Percentiles rank a stretch among this genome's conserved stretches.
phyloP scores from a whole-genome alignment of 2,113 vertebrate genomes.

The Clarias batrachus region DNA sequence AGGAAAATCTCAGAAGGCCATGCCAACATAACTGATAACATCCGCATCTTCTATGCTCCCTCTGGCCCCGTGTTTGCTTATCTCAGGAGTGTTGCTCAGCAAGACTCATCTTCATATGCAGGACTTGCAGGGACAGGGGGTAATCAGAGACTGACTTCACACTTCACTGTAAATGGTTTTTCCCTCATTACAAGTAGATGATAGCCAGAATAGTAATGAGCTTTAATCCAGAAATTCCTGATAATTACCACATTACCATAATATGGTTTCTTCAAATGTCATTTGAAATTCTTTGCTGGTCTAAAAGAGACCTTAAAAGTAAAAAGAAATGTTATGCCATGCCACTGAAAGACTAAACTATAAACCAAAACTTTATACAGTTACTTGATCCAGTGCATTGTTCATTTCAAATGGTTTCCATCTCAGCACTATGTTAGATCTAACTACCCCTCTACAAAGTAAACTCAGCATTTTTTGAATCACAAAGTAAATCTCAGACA shows the following conservation, averaged over 20 bases:
- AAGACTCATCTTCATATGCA: conserved; percentile 36
- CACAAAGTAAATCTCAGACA: conserved; percentile 28
- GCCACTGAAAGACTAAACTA: background rate
- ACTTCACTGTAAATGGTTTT: conserved; percentile 46
- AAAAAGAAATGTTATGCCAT: background rate
- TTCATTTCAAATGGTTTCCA: conserved; percentile 8
- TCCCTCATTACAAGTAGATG: conserved; percentile 49
- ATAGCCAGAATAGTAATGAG: conserved; percentile 50
- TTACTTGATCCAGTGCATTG: background rate
- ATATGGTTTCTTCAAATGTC: conserved; percentile 19
- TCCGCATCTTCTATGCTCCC: conserved; percentile 24
- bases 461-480: conserved; percentile 32
- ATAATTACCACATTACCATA: conserved; percentile 37
- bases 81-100: conserved; percentile 46
- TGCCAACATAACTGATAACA: conserved; percentile 52
- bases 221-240: conserved; percentile 51
- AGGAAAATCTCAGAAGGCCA: conserved; percentile 40
- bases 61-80: conserved; percentile 53
- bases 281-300: conserved; percentile 17
- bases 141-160: conserved; percentile 47
- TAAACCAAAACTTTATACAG: background rate
- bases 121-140: conserved; percentile 25
- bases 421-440: background rate
- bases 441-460: conserved; percentile 8
- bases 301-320: background rate